Conservation (phyloP, 2,888 invertebrate species). For the Pinctada fucata region DNA sequence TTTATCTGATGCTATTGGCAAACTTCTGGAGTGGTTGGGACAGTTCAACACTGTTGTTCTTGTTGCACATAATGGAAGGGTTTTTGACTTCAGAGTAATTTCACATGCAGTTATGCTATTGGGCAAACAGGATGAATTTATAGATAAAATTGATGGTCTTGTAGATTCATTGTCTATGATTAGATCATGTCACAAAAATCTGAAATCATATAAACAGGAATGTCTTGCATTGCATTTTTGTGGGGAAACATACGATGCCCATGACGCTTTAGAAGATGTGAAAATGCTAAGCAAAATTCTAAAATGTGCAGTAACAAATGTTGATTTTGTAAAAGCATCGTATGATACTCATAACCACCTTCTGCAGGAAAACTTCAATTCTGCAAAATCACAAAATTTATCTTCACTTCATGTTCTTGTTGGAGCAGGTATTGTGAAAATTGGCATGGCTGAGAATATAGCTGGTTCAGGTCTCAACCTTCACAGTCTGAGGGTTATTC, state of each 20-base stretch:
- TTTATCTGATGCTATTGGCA: neutral
- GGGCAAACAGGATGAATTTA: neutral
- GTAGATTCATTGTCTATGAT: no score
- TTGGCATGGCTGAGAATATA: no score
- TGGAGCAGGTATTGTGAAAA: no score
- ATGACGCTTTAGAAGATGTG: slow-evolving; percentile 6
- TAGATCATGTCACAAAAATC: neutral
- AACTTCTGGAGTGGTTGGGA: neutral
- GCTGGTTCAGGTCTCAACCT: no score
- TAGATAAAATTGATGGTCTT: no score
- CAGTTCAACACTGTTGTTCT: slow-evolving; percentile 17
- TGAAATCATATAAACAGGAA: slow-evolving; percentile 5
- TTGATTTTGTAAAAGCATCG: no score
- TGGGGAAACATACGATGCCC: slow-evolving; percentile 9
- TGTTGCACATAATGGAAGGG: slow-evolving; percentile 10
- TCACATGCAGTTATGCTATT: neutral
- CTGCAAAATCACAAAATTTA: no score
- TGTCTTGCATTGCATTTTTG: slow-evolving; percentile 13
- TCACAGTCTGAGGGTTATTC: no score
- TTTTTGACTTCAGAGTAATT: slow-evolving; percentile 9
- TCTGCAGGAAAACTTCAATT: neutral
- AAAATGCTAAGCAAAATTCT: neutral
- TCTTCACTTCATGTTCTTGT: no score
- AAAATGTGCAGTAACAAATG: no score
- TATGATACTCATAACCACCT: no score